phyloP scores from a whole-genome alignment of 2,797 vertebrate species.

The Pristis pectinata region DNA sequence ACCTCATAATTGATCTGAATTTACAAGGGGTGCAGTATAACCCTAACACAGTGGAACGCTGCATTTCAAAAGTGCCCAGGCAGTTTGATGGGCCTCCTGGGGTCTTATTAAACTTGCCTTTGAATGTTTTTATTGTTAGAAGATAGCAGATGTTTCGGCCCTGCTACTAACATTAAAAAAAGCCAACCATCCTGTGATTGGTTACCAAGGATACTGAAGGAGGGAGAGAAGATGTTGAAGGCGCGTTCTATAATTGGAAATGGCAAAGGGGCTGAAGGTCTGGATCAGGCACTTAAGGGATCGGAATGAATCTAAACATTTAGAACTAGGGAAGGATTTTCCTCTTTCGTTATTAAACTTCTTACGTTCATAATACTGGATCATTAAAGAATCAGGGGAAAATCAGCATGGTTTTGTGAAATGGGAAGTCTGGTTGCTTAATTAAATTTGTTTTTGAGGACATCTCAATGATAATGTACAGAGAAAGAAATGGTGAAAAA shows the following conservation, averaged over 20 bases:
- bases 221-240: background rate
- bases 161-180: background rate
- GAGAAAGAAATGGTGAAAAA: background rate
- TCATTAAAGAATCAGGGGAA: background rate
- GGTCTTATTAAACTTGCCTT: conserved; percentile 9
- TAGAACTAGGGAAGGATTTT: too few relatives aligned
- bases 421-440: background rate
- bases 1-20: background rate
- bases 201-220: background rate
- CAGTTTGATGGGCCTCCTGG: background rate
- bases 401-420: background rate
- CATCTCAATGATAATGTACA: background rate
- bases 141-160: conserved; percentile 32
- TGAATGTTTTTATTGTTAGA: conserved; percentile 14
- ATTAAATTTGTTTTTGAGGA: background rate
- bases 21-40: background rate
- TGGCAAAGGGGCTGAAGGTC: background rate
- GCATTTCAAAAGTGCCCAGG: background rate
- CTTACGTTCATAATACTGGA: background rate
- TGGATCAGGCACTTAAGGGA: background rate
- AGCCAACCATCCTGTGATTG: background rate
- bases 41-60: too few relatives aligned
- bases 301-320: background rate
- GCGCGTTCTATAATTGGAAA: background rate
- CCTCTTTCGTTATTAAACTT: background rate